Evolutionary conservation across 2,888 invertebrate genomes (phyloP).

Genomic region (Pheosia gnoma): DNA sequence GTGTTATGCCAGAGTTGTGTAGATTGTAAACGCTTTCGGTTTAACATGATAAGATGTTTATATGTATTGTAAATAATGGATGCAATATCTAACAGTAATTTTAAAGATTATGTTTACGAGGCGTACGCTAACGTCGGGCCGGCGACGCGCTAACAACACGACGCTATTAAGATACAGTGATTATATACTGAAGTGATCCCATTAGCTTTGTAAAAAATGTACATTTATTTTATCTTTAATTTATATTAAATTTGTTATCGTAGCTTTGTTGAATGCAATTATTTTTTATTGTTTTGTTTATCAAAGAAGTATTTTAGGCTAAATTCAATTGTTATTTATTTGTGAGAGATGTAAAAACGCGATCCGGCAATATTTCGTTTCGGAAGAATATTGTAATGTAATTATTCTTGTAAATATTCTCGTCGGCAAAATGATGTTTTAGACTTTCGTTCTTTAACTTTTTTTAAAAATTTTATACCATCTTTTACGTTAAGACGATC

Average conservation of each 20-base stretch:
- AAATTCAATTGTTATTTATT: conserved; percentile 84
- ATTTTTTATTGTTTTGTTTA: conserved; percentile 84
- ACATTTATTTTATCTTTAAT: conserved; percentile 82
- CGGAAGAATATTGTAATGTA: conserved; percentile 40
- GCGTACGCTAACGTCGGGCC: conserved; percentile 40
- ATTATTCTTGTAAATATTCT: conserved; percentile 75
- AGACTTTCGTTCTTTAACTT: conserved; percentile 76
- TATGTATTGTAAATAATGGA: conserved; percentile 40
- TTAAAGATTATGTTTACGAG: conserved; percentile 45
- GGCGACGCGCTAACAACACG: conserved; percentile 49
- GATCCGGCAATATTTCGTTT: conserved; percentile 73
- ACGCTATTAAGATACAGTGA: conserved; percentile 68
- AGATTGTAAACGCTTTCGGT: conserved; percentile 32
- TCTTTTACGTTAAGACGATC: conserved; percentile 83
- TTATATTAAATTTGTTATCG: conserved; percentile 83
- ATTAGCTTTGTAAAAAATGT: conserved; percentile 81
- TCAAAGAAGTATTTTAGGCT: conserved; percentile 83
- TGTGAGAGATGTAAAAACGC: conserved; percentile 77
- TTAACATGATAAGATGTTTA: conserved; percentile 36
- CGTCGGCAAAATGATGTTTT: conserved; percentile 65
- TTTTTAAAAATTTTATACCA: conserved; percentile 79
- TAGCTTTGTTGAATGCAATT: conserved; percentile 84
- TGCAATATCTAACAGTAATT: conserved; percentile 45
- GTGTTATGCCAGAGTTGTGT: conserved; percentile 24
- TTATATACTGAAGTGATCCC: conserved; percentile 77